These are phyloP conservation scores for Lagopus leucura DNA, from an alignment of 2,113 vertebrate species.

Conservation along the genomic window DNA sequence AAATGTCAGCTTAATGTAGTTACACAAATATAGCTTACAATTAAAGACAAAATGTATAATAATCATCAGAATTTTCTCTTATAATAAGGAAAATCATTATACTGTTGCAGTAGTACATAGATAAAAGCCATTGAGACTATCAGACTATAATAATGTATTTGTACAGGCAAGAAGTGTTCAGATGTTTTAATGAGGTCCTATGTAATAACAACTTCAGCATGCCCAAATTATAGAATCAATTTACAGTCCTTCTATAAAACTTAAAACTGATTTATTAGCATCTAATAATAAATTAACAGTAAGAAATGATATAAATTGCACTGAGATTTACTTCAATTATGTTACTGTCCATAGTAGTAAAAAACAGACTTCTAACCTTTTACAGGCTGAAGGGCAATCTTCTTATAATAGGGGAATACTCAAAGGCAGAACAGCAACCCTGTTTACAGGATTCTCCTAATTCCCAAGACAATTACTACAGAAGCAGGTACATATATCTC, in stretches of 20 bases:
- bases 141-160: constrained; percentile 9
- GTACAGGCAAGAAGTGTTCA: background rate
- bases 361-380: background rate
- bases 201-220: constrained; percentile 48
- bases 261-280: constrained; percentile 51
- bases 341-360: constrained; percentile 8
- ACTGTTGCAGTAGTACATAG: background rate
- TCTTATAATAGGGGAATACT: constrained; percentile 10
- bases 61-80: constrained; percentile 25
- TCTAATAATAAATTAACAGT: constrained; percentile 59
- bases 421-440: background rate
- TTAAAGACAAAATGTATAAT: constrained; percentile 31
- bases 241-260: constrained; percentile 47
- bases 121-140: constrained; percentile 13
- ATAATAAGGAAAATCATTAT: background rate
- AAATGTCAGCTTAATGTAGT: background rate
- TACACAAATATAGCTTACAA: constrained; percentile 28
- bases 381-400: constrained; percentile 7
- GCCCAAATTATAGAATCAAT: constrained; percentile 68
- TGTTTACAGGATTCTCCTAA: constrained; percentile 45
- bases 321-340: constrained; percentile 38
- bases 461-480: constrained; percentile 46
- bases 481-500: constrained; percentile 1
- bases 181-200: constrained; percentile 57
- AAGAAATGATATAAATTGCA: constrained; percentile 39